Base-by-base conservation (phyloP, 2,888 invertebrate species). In the Phrixothrix hirtus region DNA sequence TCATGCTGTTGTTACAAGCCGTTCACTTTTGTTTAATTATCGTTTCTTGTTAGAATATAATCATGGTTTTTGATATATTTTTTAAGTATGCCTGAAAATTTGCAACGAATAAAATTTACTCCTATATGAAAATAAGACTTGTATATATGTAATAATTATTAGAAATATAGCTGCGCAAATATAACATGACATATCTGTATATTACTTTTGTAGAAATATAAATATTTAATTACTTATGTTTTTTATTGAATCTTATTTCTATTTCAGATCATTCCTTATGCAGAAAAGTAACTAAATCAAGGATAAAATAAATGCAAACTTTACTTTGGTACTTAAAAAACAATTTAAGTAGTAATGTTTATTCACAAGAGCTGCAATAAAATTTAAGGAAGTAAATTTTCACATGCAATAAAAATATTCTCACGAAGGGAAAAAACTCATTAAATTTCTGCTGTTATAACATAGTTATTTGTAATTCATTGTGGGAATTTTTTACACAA, bases 401-500 rank as follows among this genome's bases (percentile, higher is more conserved):
- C 56, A 48, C 54, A 55, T 54, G 53, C 50, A 58, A 55, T 60
- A 53, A 57, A 46, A 55, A 51, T 52, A 52, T 59, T 60, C 62
- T 55, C 62, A 62, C 57, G 52, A 39, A 36, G 46, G 27, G 36
- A 37, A 59, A 57, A 56, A 49, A 26, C 26, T 38, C 54, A 58
- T 58, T 55, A 55, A 51, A 55, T 57, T 38, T 51, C 49, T 42
- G 45, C 50, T 51, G 55, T 57, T 59, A 57, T 47, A 45, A 49
- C 44, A 52, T 55, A 57, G 49, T 58, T 49, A 52, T 51, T 60
- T 53, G 55, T 55, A 60, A 57, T 60, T 66, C 64, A 70, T 66
- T 71, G 73, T 74, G 73, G 73, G 74, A 74, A 73, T 61, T 63
- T 51, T 66, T 49, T 42, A 61, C 66, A 74, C 73, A 75, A 75